Evolutionary conservation across 2,797 vertebrate genomes (phyloP), one percentile per base, ranked within the genome.

Genomic region (Perodicticus potto): DNA sequence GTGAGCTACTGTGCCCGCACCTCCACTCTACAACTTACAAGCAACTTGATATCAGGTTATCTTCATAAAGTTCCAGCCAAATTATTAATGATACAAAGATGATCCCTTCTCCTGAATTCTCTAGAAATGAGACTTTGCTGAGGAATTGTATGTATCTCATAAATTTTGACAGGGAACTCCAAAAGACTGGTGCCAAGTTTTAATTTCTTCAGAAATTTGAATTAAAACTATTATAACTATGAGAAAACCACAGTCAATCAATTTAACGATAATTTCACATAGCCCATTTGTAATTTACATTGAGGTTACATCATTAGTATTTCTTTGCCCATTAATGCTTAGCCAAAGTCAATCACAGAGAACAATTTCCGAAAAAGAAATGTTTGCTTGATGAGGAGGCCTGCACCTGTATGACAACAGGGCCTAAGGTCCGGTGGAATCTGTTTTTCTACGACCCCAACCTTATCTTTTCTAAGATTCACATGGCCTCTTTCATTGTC

Each of bases 291-390:
- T 43, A 37, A 83, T 82, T 92, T 57, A 49, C 10, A 63, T 14
- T 80, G 7, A 86, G 6, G 69, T 85, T 10, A 10, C 11, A 72
- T 40, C 3, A 17, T 67, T 82, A 74, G 57, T 40, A 34, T 74
- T 95, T 86, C 57, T 74, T 67, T n/a, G 55, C 12, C 37, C 29
- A 83, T 7, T 90, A 32, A 87, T 7, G 72, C 5, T 34, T 49
- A 49, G 27, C 12, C 27, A 84, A 90, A 87, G 43, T 93, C 37
- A 95, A 49, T 93, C 34, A 86, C 12, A 90, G 34, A 45, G 55
- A 65, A 67, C 53, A 34, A 76, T 7, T 25, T 70, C 8, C 25
- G 37, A 70, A 65, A 83, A 72, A 34, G 6, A 73, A 83, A 80
- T 27, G 1, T 74, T 86, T 76, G 40, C 72, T 85, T 76, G n/a